These are phyloP conservation scores for Lasiurus cinereus DNA, from an alignment of 2,113 vertebrate genomes.

Conservation along the genomic window DNA sequence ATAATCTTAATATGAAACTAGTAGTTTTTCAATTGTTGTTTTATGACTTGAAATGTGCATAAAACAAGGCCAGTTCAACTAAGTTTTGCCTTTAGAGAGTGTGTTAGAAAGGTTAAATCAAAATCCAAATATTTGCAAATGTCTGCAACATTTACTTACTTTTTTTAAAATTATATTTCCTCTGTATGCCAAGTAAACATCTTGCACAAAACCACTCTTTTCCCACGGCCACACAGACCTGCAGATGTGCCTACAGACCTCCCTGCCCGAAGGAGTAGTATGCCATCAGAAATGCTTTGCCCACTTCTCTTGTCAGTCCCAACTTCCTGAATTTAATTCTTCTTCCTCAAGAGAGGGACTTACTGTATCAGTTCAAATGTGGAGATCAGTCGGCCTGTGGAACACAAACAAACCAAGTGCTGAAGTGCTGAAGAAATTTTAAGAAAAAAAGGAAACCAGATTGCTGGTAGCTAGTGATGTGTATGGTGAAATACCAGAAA, in stretches of 20 bases:
- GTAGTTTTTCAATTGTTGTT: constrained; percentile 1
- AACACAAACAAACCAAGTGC: background rate
- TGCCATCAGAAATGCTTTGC: background rate
- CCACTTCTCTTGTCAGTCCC: background rate
- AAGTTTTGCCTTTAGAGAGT: constrained; percentile 8
- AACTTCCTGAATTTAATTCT: constrained; percentile 28
- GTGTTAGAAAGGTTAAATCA: background rate
- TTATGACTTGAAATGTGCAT: constrained; percentile 36
- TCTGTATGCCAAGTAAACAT: background rate
- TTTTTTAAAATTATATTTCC: constrained; percentile 25
- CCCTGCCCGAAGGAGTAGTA: background rate
- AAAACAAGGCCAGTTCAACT: constrained; percentile 7
- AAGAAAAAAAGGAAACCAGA: constrained; percentile 51
- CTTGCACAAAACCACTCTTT: background rate
- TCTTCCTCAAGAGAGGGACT: constrained; percentile 1
- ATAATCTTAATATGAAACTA: constrained; percentile 48
- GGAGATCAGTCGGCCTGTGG: background rate
- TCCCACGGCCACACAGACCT: background rate
- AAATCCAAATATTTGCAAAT: constrained; percentile 33
- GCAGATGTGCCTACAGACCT: background rate
- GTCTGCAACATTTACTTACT: constrained; percentile 40
- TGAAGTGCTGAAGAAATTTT: background rate
- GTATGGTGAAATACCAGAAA: background rate
- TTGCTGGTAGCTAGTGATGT: background rate
- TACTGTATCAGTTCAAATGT: background rate